Evolutionary conservation across 92 coral and sea anemone species (phyloP).

Genomic region (Bergia sp.): DNA sequence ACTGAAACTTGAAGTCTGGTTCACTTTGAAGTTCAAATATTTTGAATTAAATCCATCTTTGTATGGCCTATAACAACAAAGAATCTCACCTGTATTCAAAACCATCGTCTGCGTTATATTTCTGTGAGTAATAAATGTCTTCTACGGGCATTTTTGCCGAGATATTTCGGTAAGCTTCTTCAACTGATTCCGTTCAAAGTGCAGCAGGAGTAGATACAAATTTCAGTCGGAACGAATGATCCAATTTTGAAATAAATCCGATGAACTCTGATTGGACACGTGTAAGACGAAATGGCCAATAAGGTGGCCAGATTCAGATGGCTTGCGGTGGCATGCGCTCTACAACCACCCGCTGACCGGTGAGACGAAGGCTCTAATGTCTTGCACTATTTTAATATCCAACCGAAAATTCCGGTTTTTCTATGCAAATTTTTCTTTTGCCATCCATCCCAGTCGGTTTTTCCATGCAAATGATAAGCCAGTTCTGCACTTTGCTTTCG

Average conservation of each 20-base stretch:
- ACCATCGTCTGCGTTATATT: conserved; percentile 37
- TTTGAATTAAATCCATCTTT: no score
- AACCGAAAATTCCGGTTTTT: no score
- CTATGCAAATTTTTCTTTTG: no score
- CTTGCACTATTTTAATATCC: no score
- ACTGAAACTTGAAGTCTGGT: no score
- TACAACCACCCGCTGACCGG: background rate
- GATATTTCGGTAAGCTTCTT: background rate
- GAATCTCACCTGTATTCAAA: conserved; percentile 39
- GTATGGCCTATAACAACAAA: background rate
- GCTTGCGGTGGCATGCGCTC: background rate
- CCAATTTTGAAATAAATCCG: background rate
- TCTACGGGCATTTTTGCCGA: conserved; percentile 9
- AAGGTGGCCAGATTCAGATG: background rate
- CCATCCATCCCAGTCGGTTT: no score
- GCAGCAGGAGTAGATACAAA: background rate
- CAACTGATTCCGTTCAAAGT: background rate
- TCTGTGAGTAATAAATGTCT: conserved; percentile 42
- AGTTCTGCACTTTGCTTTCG: no score
- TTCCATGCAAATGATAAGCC: no score
- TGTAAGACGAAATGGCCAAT: background rate
- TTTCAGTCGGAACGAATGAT: background rate
- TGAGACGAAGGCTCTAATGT: no score
- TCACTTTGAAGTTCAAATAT: background rate
- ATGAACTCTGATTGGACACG: background rate